phyloP scores from a whole-genome alignment of 2,113 vertebrate species.

The Lagopus leucura region DNA sequence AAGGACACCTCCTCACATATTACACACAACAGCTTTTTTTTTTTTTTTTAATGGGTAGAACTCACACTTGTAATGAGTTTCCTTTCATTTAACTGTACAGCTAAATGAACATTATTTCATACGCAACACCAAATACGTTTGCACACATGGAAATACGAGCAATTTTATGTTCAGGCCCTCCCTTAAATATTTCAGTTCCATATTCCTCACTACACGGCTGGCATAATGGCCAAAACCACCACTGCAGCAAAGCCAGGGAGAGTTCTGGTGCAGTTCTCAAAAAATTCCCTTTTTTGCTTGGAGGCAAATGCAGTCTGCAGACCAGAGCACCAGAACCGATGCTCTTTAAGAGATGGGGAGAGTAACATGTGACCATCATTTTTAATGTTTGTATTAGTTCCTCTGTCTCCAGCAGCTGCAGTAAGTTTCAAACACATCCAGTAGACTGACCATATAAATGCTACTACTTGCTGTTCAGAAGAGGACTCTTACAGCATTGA shows the following conservation, averaged over 20 bases:
- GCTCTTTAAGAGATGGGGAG: not conserved
- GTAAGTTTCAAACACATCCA: not conserved
- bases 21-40: not conserved
- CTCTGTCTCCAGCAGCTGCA: not conserved
- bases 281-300: not conserved
- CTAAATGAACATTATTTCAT: not conserved
- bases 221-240: accelerated
- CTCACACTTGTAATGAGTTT: not conserved
- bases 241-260: not conserved
- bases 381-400: not conserved
- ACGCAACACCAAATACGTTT: not conserved
- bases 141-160: not conserved
- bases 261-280: accelerated
- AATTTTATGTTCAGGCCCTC: not conserved
- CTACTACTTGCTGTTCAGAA: not conserved
- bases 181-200: accelerated
- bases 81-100: not conserved
- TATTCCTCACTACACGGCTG: not conserved
- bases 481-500: not conserved
- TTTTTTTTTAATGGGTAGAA: not conserved
- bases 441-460: not conserved
- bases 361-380: accelerated
- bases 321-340: not conserved
- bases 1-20: not conserved
- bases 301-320: not conserved